Base-by-base conservation (phyloP, 1,140 invertebrate genomes). In the Atta colombica region DNA sequence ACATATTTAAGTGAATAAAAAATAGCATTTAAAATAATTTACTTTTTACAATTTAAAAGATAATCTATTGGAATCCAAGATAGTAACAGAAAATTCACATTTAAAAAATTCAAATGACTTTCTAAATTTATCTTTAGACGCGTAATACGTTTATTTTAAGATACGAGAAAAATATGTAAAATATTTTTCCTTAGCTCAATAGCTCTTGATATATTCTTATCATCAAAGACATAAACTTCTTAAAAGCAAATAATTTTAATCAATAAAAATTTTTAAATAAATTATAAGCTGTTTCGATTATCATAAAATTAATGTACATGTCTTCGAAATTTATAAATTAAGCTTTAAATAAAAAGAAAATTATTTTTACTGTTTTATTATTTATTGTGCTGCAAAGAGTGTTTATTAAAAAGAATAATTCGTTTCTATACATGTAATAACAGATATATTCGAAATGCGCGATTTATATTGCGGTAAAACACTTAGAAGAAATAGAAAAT, bases 331-430 rank as follows among this genome's bases (percentile, higher is more conserved):
- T 66, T 66, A 45, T 7, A 69, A 69, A 21, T 45, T 7, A 45
- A 39, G 12, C 5, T 69, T 69, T 21, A 69, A 45, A 69, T 45
- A 69, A 10, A 3, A 14, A 68, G 12, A 68, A 65, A 65, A 2
- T 31, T 18, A 3, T 18, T 18, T 66, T 66, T 66, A 31, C 31
- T 35, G 18, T 31, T 31, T 18, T 18, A 18, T 65, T 16, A n/a
- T 31, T 10, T 18, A 66, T 66, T 31, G 6, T 63, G 5, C 4
- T 16, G 14, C 16, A 66, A 66, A 66, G 14, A 63, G 8, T 10
- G 39, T 28, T 63, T 63, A 35, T 35, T 66, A 35, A 35, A 66
- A 31, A 35, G 16, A 66, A 35, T 35, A 66, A 66, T 66, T 63
- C 53, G 18, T 55, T 63, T 1, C 18, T 28, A 1, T 28, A 63